phyloP scores from a whole-genome alignment of 2,888 invertebrate species.

The Operophtera brumata region DNA sequence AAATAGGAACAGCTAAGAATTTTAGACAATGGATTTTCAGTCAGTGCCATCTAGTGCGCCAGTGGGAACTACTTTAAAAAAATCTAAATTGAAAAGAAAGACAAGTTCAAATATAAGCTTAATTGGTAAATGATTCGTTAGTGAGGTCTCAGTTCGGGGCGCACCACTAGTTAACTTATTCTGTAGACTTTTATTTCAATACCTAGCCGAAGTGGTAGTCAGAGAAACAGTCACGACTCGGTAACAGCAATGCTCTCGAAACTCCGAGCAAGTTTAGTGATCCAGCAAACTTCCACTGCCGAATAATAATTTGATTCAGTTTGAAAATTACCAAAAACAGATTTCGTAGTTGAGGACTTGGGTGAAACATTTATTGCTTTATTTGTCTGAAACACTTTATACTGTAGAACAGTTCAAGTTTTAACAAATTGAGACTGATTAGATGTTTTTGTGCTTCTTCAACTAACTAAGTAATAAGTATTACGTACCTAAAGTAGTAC shows the following conservation, averaged over 20 bases:
- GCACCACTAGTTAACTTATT: too few species aligned
- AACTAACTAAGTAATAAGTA: too few species aligned
- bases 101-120: too few species aligned
- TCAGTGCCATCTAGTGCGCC: too few species aligned
- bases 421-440: not conserved
- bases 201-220: not conserved
- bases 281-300: slow-evolving; percentile 30
- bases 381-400: not conserved
- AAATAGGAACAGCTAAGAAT: too few species aligned
- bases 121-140: too few species aligned
- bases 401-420: not conserved
- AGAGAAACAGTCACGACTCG: slow-evolving; percentile 19
- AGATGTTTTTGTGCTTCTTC: too few species aligned
- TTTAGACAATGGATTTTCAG: too few species aligned
- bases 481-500: too few species aligned
- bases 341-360: slow-evolving; percentile 22
- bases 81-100: too few species aligned
- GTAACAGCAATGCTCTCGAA: slow-evolving; percentile 20
- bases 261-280: slow-evolving; percentile 19
- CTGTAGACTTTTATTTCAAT: not conserved
- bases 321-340: slow-evolving; percentile 26
- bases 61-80: too few species aligned
- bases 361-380: slow-evolving; percentile 1
- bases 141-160: too few species aligned
- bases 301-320: slow-evolving; percentile 33